Base-by-base conservation (phyloP, 1,140 invertebrate genomes). In the Cyphomyrmex costatus region DNA sequence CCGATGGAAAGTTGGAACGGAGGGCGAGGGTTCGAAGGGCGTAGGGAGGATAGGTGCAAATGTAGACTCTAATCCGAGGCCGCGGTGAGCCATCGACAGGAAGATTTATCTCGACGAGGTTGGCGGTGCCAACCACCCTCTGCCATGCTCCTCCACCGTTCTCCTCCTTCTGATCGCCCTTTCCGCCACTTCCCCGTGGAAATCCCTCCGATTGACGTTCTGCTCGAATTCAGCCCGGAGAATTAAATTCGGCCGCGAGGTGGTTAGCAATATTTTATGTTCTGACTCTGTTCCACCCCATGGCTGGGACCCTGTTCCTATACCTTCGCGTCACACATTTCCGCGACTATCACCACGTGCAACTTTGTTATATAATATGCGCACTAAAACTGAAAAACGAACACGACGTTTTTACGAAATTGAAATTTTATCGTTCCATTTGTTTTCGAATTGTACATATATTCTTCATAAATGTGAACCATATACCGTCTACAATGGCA, bases 51-150 rank as follows among this genome's bases (percentile, higher is more conserved):
- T 91, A 93, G 91, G 92, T 92, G 92, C 86, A 91, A 93, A 93
- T 92, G 92, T 92, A 91, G 92, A 92, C 91, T 92, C 92, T 92
- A 92, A 93, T 92, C 92, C 92, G 86, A 92, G 88, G 19, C 79
- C 87, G 89, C 86, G 91, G 92, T 92, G 92, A 93, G 89, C 91
- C 91, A 93, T 93, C 92, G 92, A 93, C 92, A 92, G 92, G 80
- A 92, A 92, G 91, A 93, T 93, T 93, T 93, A 93, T 93, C 91
- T 92, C 86, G 86, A 91, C 89, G 89, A 86, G 87, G 82, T 68
- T 85, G 73, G 53, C 85, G 53, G 85, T 42, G 61, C 24, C 66
- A 53, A 86, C 87, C 86, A 77, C 36, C 83, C 68, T 83, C 73
- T 70, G 51, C 68, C 76, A 83, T 49, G 46, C 65, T 84, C 70